phyloP scores from a whole-genome alignment of 1,140 invertebrate genomes.

The Lineus longissimus region DNA sequence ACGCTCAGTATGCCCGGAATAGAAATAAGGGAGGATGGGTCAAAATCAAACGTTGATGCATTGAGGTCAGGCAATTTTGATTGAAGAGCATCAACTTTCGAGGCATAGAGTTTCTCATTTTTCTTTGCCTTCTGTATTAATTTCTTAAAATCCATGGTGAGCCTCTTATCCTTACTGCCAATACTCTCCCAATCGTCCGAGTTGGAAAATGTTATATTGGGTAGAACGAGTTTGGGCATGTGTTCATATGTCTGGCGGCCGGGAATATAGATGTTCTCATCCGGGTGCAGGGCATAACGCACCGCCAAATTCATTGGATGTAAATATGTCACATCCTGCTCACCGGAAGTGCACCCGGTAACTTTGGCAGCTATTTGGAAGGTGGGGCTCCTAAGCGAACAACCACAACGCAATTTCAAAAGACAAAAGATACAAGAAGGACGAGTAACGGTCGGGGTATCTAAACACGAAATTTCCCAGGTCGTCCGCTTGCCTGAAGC shows the following conservation, averaged over 20 bases:
- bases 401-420: neutral
- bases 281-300: too few relatives aligned
- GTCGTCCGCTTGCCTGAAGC: neutral
- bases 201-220: too few relatives aligned
- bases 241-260: too few relatives aligned
- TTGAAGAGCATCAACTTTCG: too few relatives aligned
- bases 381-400: neutral
- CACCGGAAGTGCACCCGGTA: neutral
- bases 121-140: neutral
- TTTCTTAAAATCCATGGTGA: neutral
- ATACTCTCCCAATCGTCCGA: too few relatives aligned
- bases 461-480: neutral
- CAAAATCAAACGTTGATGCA: too few relatives aligned
- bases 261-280: too few relatives aligned
- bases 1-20: too few relatives aligned
- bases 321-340: neutral
- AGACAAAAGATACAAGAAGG: neutral
- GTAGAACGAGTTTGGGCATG: too few relatives aligned
- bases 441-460: neutral
- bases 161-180: too few relatives aligned
- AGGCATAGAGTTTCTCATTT: conserved; percentile 3
- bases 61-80: too few relatives aligned
- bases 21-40: too few relatives aligned
- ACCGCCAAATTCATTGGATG: neutral
- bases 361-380: neutral